Conservation (phyloP, 2,113 vertebrate species). For the Oncorhynchus tshawytscha region DNA sequence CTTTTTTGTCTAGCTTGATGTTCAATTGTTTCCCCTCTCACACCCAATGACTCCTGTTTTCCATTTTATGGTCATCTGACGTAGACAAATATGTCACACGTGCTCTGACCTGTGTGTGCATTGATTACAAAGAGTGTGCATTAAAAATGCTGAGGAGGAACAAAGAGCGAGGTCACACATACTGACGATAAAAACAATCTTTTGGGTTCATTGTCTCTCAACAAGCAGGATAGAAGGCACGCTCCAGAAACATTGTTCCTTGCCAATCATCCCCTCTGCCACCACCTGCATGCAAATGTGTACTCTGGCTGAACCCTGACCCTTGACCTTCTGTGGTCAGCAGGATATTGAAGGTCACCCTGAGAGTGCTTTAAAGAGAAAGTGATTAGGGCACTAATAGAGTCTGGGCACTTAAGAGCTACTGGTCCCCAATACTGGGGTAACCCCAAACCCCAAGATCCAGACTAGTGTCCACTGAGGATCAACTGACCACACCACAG, state of each 20-base stretch:
- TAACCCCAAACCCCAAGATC: slow-evolving; percentile 20
- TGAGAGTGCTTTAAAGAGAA: slow-evolving; percentile 53
- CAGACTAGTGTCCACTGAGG: slow-evolving; percentile 12
- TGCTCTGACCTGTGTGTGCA: background rate
- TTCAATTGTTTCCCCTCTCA: too few relatives aligned
- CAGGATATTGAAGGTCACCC: slow-evolving; percentile 31
- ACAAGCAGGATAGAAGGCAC: background rate
- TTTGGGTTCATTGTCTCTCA: background rate
- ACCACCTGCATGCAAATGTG: slow-evolving; percentile 65
- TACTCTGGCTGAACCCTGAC: slow-evolving; percentile 52
- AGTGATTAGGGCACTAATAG: slow-evolving; percentile 54
- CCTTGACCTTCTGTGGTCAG: slow-evolving; percentile 39
- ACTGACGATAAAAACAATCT: slow-evolving; percentile 1
- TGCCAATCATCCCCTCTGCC: slow-evolving; percentile 3
- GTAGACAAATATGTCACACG: background rate
- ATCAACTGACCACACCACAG: slow-evolving; percentile 21
- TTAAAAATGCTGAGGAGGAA: background rate
- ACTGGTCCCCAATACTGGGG: slow-evolving; percentile 9
- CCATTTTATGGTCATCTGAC: background rate
- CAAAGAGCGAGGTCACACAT: slow-evolving; percentile 25
- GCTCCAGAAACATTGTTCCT: slow-evolving; percentile 5
- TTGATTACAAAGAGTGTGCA: background rate
- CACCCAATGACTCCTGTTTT: background rate
- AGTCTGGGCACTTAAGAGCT: slow-evolving; percentile 40
- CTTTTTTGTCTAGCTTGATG: too few relatives aligned